A percentile compares a stretch with the other conserved stretches of the same genome.
Evolutionary conservation across 1,140 invertebrate genomes (phyloP).

Genomic region (Lamellibrachia luymesi): DNA sequence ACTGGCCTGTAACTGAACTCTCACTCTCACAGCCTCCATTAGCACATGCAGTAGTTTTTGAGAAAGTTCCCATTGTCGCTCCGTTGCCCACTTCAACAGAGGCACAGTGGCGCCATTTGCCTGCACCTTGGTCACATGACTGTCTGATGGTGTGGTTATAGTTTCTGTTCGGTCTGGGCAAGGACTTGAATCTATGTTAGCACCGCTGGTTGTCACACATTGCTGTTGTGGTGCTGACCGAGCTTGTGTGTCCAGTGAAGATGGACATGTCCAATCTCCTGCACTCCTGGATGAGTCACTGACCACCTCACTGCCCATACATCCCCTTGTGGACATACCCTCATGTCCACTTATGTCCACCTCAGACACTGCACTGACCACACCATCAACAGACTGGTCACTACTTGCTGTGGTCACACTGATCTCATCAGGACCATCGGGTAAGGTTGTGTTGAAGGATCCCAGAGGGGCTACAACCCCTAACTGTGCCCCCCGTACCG

Average conservation of each 20-base stretch:
- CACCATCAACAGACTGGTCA: background rate
- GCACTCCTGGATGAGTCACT: background rate
- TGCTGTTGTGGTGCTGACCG: too few relatives aligned
- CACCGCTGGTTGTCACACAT: background rate
- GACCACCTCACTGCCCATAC: background rate
- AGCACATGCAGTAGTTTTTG: constrained; percentile 54
- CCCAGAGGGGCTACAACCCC: background rate
- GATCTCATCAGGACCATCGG: background rate
- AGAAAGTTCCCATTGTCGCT: background rate
- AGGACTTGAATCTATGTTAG: background rate
- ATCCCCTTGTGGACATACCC: background rate
- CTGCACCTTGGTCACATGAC: background rate
- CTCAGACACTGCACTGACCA: too few relatives aligned
- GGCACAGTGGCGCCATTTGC: background rate
- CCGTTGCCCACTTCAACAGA: background rate
- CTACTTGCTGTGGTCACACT: background rate
- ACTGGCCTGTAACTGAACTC: constrained; percentile 67
- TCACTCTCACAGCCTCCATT: constrained; percentile 64
- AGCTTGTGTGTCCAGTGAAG: too few relatives aligned
- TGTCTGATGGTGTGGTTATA: background rate
- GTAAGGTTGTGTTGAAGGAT: background rate
- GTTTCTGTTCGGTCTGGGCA: background rate
- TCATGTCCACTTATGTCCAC: background rate
- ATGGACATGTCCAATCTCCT: background rate
- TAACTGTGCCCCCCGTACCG: background rate